Evolutionary conservation across 2,797 vertebrate genomes (phyloP).

Genomic region (Poeciliopsis infans): DNA sequence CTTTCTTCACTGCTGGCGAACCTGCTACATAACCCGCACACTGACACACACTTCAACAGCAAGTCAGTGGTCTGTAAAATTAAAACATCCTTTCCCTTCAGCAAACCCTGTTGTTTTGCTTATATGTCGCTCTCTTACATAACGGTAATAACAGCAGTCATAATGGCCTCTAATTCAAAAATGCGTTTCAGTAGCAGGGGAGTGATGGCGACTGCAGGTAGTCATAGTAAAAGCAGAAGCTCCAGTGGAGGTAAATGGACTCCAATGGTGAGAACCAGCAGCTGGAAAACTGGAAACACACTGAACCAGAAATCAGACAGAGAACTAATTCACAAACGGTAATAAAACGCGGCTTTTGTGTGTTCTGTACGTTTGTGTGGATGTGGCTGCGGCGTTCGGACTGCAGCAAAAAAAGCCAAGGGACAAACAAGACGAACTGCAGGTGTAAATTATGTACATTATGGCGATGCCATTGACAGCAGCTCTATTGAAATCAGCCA

Average conservation of each 20-base stretch:
- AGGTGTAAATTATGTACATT: conserved; percentile 68
- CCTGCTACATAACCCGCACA: conserved; percentile 52
- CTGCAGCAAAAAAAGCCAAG: conserved; percentile 19
- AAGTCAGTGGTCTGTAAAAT: conserved; percentile 84
- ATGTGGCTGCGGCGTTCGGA: conserved; percentile 1
- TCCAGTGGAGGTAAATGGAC: conserved; percentile 64
- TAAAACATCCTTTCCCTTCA: conserved; percentile 76
- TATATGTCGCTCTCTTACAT: conserved; percentile 68
- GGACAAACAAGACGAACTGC: conserved; percentile 25
- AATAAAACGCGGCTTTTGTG: conserved; percentile 37
- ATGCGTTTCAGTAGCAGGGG: conserved; percentile 51
- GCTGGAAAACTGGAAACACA: conserved; percentile 48
- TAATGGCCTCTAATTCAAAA: conserved; percentile 71
- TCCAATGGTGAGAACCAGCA: conserved; percentile 35
- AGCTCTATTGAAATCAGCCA: conserved; percentile 70
- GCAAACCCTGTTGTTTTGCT: conserved; percentile 74
- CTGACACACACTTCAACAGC: conserved; percentile 66
- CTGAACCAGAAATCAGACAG: conserved; percentile 46
- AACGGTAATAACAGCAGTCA: conserved; percentile 72
- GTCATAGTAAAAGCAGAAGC: background rate
- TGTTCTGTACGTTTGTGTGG: conserved; percentile 32
- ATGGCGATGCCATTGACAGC: conserved; percentile 51
- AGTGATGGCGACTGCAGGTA: conserved; percentile 48
- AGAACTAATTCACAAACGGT: conserved; percentile 40
- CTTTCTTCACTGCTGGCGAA: conserved; percentile 53